phyloP scores from a whole-genome alignment of 2,888 invertebrate genomes.

The Leucophenga maculata region DNA sequence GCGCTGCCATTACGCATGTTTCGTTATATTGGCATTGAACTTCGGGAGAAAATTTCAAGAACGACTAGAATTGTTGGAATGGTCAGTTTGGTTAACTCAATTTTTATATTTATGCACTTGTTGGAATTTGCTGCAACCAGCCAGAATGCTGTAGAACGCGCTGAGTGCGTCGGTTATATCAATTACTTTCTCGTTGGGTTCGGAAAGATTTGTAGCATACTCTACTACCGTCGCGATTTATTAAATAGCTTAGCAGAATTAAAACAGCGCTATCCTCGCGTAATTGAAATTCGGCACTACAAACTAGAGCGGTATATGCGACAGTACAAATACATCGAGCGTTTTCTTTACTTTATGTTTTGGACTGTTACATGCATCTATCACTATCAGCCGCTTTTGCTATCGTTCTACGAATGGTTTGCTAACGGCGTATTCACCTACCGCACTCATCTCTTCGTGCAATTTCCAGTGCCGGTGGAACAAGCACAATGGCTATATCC shows the following conservation, averaged over 20 bases:
- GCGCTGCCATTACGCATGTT: slow-evolving; percentile 18
- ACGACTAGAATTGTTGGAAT: not conserved
- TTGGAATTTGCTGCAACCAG: slow-evolving; percentile 1
- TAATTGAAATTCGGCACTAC: slow-evolving; percentile 9
- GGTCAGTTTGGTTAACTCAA: not conserved
- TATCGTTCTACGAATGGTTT: not conserved
- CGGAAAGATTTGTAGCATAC: slow-evolving; percentile 33
- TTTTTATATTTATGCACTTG: not conserved
- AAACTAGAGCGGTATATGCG: slow-evolving; percentile 13
- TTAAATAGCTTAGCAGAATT: slow-evolving; percentile 3
- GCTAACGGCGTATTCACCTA: not conserved
- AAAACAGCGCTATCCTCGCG: slow-evolving; percentile 7
- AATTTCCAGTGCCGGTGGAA: not conserved
- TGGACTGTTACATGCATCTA: not conserved
- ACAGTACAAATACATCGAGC: slow-evolving; percentile 17
- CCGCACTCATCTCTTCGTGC: not conserved
- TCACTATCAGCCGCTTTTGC: not conserved
- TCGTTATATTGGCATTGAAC: slow-evolving; percentile 23
- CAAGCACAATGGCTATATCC: not conserved
- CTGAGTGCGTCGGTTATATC: slow-evolving; percentile 16
- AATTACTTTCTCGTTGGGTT: slow-evolving; percentile 36
- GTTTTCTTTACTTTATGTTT: slow-evolving; percentile 18
- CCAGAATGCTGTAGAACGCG: slow-evolving; percentile 15
- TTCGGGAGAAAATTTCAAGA: not conserved
- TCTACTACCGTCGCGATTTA: slow-evolving; percentile 32